Evolutionary conservation across 2,113 vertebrate species (phyloP).

Genomic region (Sapayoa aenigma): DNA sequence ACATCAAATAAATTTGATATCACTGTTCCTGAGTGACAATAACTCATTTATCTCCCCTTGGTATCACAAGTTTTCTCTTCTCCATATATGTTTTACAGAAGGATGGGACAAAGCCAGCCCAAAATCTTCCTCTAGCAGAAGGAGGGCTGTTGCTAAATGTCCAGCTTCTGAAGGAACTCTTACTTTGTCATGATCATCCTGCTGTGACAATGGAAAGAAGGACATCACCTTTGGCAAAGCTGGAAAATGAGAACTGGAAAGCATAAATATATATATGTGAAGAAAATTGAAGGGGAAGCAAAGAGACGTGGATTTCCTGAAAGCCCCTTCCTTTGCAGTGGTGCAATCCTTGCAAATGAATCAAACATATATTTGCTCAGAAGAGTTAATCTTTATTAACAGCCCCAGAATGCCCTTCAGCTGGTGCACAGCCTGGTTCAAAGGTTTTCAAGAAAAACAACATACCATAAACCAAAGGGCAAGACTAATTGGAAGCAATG

Average conservation of each 20-base stretch:
- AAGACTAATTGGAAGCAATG: constrained; percentile 41
- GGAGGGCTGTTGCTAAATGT: neutral
- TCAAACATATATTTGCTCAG: neutral
- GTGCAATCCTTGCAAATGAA: neutral
- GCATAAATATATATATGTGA: neutral
- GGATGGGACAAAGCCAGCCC: neutral
- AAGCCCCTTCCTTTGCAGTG: neutral
- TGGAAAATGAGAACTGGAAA: neutral
- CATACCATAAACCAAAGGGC: constrained; percentile 84
- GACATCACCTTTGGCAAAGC: neutral
- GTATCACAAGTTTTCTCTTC: neutral
- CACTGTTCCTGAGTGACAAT: neutral
- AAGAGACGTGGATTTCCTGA: neutral
- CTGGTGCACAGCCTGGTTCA: constrained; percentile 59
- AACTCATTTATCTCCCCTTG: neutral
- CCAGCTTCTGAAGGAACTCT: neutral
- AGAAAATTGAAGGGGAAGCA: neutral
- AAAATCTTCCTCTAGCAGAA: neutral
- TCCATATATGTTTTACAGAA: neutral
- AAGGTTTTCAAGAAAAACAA: constrained; percentile 75
- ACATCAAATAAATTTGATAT: neutral
- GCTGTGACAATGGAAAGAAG: neutral
- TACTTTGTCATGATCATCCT: neutral
- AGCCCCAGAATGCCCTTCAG: constrained; percentile 45
- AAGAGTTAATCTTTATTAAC: constrained; percentile 64